These are phyloP conservation scores for Drosophila sucinea DNA, from an alignment of 1,140 invertebrate genomes.

Conservation along the genomic window DNA sequence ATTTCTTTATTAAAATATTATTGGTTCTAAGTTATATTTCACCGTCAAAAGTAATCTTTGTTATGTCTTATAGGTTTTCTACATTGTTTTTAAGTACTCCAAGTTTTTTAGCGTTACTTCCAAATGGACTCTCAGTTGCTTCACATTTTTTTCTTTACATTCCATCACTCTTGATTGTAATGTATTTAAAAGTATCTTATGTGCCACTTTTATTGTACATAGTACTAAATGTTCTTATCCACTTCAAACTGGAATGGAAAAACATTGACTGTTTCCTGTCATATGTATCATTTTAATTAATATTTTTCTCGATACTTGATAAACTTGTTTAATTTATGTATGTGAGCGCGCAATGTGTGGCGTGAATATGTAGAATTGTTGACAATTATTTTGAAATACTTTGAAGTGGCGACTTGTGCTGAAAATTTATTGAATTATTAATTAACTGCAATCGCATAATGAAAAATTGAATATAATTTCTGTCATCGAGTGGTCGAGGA, in stretches of 20 bases:
- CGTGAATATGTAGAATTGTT: conserved; percentile 25
- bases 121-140: no score
- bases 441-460: conserved; percentile 74
- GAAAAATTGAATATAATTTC: conserved; percentile 70
- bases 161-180: no score
- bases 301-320: conserved; percentile 32
- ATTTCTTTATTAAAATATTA: no score
- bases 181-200: background rate
- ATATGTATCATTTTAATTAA: conserved; percentile 5
- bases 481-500: conserved; percentile 57
- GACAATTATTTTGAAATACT: conserved; percentile 67
- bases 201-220: background rate
- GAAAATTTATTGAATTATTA: conserved; percentile 75
- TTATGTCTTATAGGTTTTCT: no score
- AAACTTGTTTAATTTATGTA: conserved; percentile 61
- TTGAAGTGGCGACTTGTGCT: conserved; percentile 59
- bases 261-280: background rate
- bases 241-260: background rate
- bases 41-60: no score
- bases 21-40: no score
- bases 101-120: no score
- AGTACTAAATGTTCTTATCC: background rate
- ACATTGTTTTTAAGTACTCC: no score
- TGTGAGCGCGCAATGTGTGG: conserved; percentile 12
- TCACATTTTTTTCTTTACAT: no score